A percentile compares a stretch with the other conserved stretches of the same genome.
Evolutionary conservation across 2,888 invertebrate genomes (phyloP).

Genomic region (Ophioninae sp.): DNA sequence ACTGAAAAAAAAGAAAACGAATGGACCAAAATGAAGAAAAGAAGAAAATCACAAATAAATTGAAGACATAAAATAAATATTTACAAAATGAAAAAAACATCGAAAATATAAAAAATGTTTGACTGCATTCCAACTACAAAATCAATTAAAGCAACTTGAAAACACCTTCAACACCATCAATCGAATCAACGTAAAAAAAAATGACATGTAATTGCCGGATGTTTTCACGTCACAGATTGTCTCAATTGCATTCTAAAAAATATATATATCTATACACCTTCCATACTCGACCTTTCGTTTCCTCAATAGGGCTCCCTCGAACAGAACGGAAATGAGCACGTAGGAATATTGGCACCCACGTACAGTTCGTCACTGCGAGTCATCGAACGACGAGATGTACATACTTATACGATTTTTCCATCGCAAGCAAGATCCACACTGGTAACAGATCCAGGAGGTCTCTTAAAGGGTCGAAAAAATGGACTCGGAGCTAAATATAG

Average conservation of each 20-base stretch:
- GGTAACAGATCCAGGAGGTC: not conserved
- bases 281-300: slow-evolving; percentile 15
- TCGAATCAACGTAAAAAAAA: too few relatives aligned
- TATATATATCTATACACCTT: slow-evolving; percentile 24
- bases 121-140: too few relatives aligned
- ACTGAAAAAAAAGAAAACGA: too few relatives aligned
- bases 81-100: too few relatives aligned
- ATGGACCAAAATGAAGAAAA: too few relatives aligned
- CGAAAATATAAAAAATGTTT: too few relatives aligned
- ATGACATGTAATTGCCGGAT: too few relatives aligned
- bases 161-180: too few relatives aligned
- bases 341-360: slow-evolving; percentile 29
- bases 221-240: too few relatives aligned
- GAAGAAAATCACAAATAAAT: too few relatives aligned
- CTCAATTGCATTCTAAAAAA: not conserved
- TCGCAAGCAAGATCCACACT: slow-evolving; percentile 10
- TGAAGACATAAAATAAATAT: too few relatives aligned
- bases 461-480: slow-evolving; percentile 13
- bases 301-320: slow-evolving; percentile 14
- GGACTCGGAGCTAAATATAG: slow-evolving; percentile 33
- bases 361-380: not conserved
- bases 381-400: slow-evolving; percentile 16
- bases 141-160: too few relatives aligned
- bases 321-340: slow-evolving; percentile 28
- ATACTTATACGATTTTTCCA: slow-evolving; percentile 13